Evolutionary conservation across 2,888 invertebrate species (phyloP), one percentile per base, ranked within the genome.

Genomic region (Hedychridium roseum): DNA sequence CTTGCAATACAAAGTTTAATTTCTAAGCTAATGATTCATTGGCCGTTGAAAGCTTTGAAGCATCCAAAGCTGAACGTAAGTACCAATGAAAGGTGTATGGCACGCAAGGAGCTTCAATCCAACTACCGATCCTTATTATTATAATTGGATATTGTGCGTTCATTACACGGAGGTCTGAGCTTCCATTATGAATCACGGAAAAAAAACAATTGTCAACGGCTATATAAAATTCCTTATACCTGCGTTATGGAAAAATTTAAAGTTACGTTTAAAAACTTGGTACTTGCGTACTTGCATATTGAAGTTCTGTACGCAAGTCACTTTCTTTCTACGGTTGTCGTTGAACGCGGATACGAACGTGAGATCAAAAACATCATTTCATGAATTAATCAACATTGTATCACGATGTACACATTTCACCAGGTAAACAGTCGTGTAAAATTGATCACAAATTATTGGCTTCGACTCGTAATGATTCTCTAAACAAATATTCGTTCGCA

Each of bases 111-210:
- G 30, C 37, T 49, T 50, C n/a, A 7, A 48, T 38, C 43, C 34
- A 26, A 62, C 35, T 35, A 37, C 43, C 32, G 46, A 12, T 32
- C 39, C 45, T 16, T 38, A 39, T 49, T 27, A 36, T 43, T 54
- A 44, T 43, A 34, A 42, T 49, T 26, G 39, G 40, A 54, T 54
- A 62, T 58, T 62, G 58, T 57, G 57, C 58, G 51, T 52, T 50
- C 34, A 42, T 49, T 46, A 48, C 28, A 32, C 49, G 35, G 34
- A 55, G 43, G 42, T 27, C 28, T 44, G 39, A 44, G 31, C 36
- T 42, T 53, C 28, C 26, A 32, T 50, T 39, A 39, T 31, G 63
- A 46, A 53, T 21, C 40, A 61, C 15, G 34, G 21, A 47, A 44
- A 54, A 46, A 43, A 64, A 60, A 45, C 17, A 58, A 48, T n/a